Base-by-base conservation (phyloP, 2,888 invertebrate species). In the Drosophila fungiperda region DNA sequence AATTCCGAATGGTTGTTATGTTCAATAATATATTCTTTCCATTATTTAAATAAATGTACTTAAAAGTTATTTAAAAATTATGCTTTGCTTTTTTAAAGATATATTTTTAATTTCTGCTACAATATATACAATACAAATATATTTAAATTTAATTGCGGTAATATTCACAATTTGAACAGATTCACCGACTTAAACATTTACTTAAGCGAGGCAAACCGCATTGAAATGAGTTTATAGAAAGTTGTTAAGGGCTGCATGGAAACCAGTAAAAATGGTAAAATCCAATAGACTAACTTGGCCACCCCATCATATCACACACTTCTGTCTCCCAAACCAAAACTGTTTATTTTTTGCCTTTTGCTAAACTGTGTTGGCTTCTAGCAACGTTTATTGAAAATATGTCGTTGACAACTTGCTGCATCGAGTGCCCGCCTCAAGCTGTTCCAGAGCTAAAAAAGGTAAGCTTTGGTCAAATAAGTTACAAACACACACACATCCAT, bases 351-450 rank as follows among this genome's bases (percentile, higher is more conserved):
- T 55, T 67, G 66, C 32, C 38, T n/a, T 68, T 49, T 71, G 63
- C 48, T 40, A 29, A 52, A 45, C 62, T 68, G 29, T 40, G 29
- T 48, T 66, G 58, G 62, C 67, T 68, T 80, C 42, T 1, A 66
- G 68, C 68, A 32, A 54, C 63, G 42, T 59, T 75, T 75, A 78
- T 77, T 73, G 74, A 75, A 72, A 62, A 68, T 73, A 72, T 72
- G 74, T 62, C 59, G 74, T 69, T 73, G 78, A 71, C 77, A 82
- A 68, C 35, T 61, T 62, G 55, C 40, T 57, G 61, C 59, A 23
- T 11, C 36, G 23, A 32, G n/a, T 49, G 55, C 8, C 38, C 23
- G 50, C 55, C 53, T 38, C 23, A 48, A 36, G 52, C 11, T 29
- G 38, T 23, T 12, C 38, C 32, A 63, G 23, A n/a, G 40, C 29